phyloP scores from a whole-genome alignment of 2,113 vertebrate species.

The Nothobranchius kuhntae region DNA sequence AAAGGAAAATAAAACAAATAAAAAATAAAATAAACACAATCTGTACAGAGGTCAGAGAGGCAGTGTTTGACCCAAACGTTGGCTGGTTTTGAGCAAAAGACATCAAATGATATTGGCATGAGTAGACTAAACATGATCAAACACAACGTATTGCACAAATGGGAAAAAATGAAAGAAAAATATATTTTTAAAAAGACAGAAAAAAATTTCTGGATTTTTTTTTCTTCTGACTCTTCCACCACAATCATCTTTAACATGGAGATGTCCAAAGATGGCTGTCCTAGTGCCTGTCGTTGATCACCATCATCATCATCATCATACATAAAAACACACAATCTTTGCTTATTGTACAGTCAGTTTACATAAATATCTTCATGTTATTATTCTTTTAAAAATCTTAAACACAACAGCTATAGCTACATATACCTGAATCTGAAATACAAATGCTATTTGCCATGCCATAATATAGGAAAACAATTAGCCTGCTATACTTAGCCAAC shows the following conservation, averaged over 20 bases:
- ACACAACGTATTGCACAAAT: conserved; percentile 99
- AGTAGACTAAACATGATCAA: conserved; percentile 88
- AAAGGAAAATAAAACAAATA: conserved; percentile 74
- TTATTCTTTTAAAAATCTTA: conserved; percentile 87
- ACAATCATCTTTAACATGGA: conserved; percentile 88
- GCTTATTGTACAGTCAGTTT: conserved; percentile 99
- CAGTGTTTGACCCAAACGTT: conserved; percentile 97
- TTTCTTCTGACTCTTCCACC: conserved; percentile 82
- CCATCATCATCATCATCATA: conserved; percentile 78
- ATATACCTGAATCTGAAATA: conserved; percentile 98
- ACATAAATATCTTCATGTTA: conserved; percentile 99
- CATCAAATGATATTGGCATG: conserved; percentile 88
- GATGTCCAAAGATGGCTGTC: conserved; percentile 88
- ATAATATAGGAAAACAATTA: conserved; percentile 99
- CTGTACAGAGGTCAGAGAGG: conserved; percentile 99
- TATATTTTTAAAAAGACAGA: conserved; percentile 62
- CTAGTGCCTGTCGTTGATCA: conserved; percentile 93
- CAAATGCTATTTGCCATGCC: conserved; percentile 99
- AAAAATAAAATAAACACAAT: conserved; percentile 69
- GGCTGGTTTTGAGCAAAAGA: conserved; percentile 91
- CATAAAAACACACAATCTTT: conserved; percentile 99
- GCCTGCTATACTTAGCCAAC: conserved; percentile 95
- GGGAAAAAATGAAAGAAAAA: conserved; percentile 76
- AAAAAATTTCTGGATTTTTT: conserved; percentile 65
- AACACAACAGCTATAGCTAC: conserved; percentile 98